Base-by-base conservation (phyloP, 2,888 invertebrate species). In the Tenthredo distinguenda region DNA sequence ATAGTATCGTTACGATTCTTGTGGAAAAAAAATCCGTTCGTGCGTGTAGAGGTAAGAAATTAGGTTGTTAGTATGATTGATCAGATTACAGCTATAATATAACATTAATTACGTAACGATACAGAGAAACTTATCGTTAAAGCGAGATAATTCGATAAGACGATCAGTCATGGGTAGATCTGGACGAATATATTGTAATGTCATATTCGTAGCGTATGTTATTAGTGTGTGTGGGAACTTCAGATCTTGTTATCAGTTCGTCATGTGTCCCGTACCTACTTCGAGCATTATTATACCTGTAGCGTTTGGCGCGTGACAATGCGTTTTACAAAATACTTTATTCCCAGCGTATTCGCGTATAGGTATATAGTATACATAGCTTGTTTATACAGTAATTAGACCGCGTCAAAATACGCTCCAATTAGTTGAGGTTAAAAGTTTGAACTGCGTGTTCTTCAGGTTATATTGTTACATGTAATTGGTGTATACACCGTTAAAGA, bases 401-500 rank as follows among this genome's bases (percentile, higher is more conserved):
- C 34, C 77, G 55, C 79, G 58, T 62, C n/a, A 40, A 81, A 81
- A 81, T 81, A 58, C 62, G 79, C 79, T 81, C 79, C 40, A 81
- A 81, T 81, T 62, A 81, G 79, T 81, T 62, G 62, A 21, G 79
- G 58, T 81, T 58, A 62, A 81, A 37, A 81, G 62, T 81, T 58
- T 81, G 26, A 81, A 81, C 79, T 37, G 26, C 79, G 58, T 62
- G 40, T 81, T 81, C 79, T 79, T 55, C 58, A 47, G 58, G 55
- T 58, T 31, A 77, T 74, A 37, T 21, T 55, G 31, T 50, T 77
- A 55, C 77, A 77, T 55, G 55, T 77, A 50, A 77, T 50, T 77
- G 34, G n/a, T 50, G 47, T 77, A 77, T 55, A 55, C 77, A 50
- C 77, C 50, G 77, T 77, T 77, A 50, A 77, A 34, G n/a, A 77